Base-by-base conservation (phyloP, 2,113 vertebrate genomes). In the Nesogale talazaci region DNA sequence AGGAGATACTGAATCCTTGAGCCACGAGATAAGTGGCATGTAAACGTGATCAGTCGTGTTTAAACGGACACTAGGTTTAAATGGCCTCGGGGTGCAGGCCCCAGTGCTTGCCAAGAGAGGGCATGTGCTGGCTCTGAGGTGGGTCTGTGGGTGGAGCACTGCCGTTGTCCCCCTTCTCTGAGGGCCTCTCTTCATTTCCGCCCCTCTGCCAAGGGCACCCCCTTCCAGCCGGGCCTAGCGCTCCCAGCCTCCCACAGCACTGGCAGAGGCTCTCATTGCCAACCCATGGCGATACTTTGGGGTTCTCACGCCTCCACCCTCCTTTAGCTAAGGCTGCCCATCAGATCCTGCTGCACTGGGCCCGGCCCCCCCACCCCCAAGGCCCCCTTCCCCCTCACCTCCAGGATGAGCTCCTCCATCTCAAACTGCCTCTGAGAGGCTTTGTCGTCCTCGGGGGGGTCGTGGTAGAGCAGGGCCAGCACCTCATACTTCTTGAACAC, bases 401-500 rank as follows among this genome's bases (percentile, higher is more conserved):
- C 99, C 91, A 99, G 92, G 77, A 98, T 98, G 89, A 99, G 97
- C 95, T 99, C 99, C 89, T 99, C 99, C 96, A 99, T 98, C 96
- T 99, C 98, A 78, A 99, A 98, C 96, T 99, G 99, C 91, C 98
- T 98, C 92, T 97, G 98, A 11, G 98, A 98, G 65, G 97, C 98
- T 96, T 98, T 98, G 98, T 98, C 98, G 0, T 98, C 98, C 4
- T 97, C 98, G 0, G 98, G 97, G 8, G 98, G 97, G 72, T 98
- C 98, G 36, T 99, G 99, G 97, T 98, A 99, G 94, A 99, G 98
- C 96, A 99, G 98, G 3, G 99, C 99, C 98, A 99, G 98, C 79
- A 99, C 98, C 19, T 99, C 99, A 10, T 98, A 99, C 97, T 98
- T 98, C 98, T 99, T 99, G 98, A 99, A 98, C 94, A 98, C 80